These are phyloP conservation scores for Sus cebifrons DNA, from an alignment of 2,797 vertebrate genomes.

Conservation along the genomic window DNA sequence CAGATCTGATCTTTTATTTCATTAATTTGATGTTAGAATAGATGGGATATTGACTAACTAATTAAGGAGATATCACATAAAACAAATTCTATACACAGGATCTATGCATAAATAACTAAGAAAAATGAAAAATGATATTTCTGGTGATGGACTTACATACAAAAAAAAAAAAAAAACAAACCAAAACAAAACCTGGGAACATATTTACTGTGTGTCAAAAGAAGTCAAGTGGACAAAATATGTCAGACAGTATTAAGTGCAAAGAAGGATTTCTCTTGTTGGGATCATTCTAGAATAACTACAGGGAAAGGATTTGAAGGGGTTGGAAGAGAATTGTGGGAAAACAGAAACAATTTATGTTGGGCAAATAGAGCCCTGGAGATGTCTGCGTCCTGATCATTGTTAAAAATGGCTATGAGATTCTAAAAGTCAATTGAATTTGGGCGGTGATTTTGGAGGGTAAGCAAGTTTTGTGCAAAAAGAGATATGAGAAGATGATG, in stretches of 20 bases:
- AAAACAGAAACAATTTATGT: not conserved
- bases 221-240: not conserved
- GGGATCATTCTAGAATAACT: not conserved
- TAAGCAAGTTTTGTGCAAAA: constrained; percentile 67
- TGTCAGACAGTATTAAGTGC: not conserved
- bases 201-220: not conserved
- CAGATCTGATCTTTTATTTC: not conserved
- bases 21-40: not conserved
- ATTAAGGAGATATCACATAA: not conserved
- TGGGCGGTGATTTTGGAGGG: not conserved
- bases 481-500: constrained; percentile 35
- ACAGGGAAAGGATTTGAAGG: not conserved
- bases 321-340: not conserved
- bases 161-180: not conserved
- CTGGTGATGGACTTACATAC: not conserved
- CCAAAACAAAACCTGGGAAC: not conserved
- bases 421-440: constrained; percentile 72
- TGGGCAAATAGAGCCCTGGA: not conserved
- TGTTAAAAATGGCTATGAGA: constrained; percentile 64
- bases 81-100: not conserved
- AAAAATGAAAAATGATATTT: not conserved
- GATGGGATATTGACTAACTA: not conserved
- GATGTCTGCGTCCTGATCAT: not conserved
- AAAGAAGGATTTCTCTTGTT: not conserved
- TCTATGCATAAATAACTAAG: not conserved